These are phyloP conservation scores for Lepidotrigona ventralis DNA, from an alignment of 1,140 invertebrate genomes.

Conservation along the genomic window DNA sequence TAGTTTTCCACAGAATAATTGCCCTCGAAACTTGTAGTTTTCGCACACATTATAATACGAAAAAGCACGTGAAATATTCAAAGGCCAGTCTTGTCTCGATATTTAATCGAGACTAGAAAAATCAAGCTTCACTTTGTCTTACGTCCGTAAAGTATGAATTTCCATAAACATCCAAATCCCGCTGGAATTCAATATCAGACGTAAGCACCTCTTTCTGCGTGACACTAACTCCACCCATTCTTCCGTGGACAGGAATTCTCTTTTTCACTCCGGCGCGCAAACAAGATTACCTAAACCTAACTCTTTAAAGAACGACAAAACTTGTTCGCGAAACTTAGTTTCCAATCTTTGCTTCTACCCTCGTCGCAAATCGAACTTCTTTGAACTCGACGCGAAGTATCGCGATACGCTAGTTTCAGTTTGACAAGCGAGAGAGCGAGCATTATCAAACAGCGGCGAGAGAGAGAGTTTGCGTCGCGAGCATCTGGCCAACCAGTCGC, in stretches of 20 bases:
- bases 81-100: too few relatives aligned
- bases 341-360: neutral
- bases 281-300: neutral
- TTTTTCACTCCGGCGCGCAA: neutral
- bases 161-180: too few relatives aligned
- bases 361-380: neutral
- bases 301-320: neutral
- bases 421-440: neutral
- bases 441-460: constrained; percentile 33
- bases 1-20: too few relatives aligned
- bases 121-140: too few relatives aligned
- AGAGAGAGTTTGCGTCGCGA: constrained; percentile 45
- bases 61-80: too few relatives aligned
- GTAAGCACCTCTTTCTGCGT: neutral
- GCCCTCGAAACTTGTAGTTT: too few relatives aligned
- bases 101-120: too few relatives aligned
- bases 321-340: neutral
- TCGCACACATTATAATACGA: too few relatives aligned
- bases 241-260: neutral
- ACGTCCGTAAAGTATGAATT: too few relatives aligned
- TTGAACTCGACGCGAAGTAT: neutral
- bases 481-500: constrained; percentile 45
- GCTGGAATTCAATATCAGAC: neutral
- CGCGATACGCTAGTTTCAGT: neutral
- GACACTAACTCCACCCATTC: neutral